Evolutionary conservation across 2,888 invertebrate genomes (phyloP).

Genomic region (Rhaphigaster nebulosa): DNA sequence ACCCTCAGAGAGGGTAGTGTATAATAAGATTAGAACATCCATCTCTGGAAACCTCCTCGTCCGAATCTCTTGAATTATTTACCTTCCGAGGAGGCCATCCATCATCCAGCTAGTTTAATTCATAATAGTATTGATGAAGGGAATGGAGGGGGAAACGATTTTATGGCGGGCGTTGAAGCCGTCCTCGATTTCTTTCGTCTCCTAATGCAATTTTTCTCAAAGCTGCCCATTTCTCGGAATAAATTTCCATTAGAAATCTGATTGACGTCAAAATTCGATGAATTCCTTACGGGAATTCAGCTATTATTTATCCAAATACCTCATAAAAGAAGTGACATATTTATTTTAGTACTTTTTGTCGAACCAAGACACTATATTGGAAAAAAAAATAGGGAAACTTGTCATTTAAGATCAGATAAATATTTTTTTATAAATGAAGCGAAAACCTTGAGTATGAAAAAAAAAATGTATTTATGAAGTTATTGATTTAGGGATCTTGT

Average conservation of each 20-base stretch:
- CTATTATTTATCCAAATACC: background rate
- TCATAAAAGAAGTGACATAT: background rate
- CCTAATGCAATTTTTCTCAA: conserved; percentile 3
- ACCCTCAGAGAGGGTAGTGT: background rate
- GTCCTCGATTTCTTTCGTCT: background rate
- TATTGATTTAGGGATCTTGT: too few relatives aligned
- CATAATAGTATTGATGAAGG: conserved; percentile 27
- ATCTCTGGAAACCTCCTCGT: conserved; percentile 21
- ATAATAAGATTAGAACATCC: conserved; percentile 42
- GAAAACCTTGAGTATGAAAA: too few relatives aligned
- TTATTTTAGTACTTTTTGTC: background rate
- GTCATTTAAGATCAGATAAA: too few relatives aligned
- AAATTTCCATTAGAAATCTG: background rate
- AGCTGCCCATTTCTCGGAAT: conserved; percentile 19
- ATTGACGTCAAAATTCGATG: background rate
- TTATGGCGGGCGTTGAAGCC: background rate
- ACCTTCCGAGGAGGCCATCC: background rate
- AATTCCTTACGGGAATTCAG: background rate
- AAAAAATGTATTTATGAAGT: too few relatives aligned
- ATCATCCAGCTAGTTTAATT: conserved; percentile 41
- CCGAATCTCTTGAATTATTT: conserved; percentile 26
- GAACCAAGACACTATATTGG: background rate
- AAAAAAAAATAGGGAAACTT: too few relatives aligned
- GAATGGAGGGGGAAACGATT: background rate
- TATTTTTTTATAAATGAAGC: too few relatives aligned